Conservation (phyloP, 1,140 invertebrate genomes). For the Ctenoplectra terminalis region DNA sequence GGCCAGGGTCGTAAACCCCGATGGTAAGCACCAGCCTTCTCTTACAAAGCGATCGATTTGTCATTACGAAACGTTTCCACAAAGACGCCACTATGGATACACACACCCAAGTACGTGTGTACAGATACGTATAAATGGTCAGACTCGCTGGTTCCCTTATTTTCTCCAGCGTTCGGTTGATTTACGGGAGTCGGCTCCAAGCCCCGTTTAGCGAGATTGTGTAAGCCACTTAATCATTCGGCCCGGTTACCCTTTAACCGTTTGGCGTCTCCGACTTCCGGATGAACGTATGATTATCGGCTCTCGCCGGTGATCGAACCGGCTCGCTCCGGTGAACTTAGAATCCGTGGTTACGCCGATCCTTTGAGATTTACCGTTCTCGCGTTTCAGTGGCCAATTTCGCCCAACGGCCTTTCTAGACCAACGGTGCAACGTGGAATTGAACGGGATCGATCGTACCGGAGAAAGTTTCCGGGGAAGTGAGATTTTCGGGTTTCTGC, state of each 20-base stretch:
- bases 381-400: constrained; percentile 23
- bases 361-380: constrained; percentile 29
- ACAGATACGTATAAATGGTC: neutral
- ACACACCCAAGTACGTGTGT: neutral
- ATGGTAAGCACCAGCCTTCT: constrained; percentile 20
- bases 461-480: neutral
- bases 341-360: neutral
- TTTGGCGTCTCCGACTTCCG: constrained; percentile 40
- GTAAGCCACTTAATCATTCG: constrained; percentile 51
- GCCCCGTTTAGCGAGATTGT: constrained; percentile 40
- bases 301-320: neutral
- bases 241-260: constrained; percentile 41
- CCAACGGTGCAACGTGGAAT: neutral
- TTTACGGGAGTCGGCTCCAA: constrained; percentile 41
- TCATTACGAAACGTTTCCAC: constrained; percentile 65
- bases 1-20: constrained; percentile 58
- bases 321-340: constrained; percentile 14
- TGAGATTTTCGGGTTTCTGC: neutral
- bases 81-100: constrained; percentile 14
- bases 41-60: constrained; percentile 70
- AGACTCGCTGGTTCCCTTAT: neutral
- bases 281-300: constrained; percentile 49
- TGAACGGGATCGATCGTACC: neutral
- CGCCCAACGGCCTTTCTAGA: neutral
- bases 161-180: constrained; percentile 52